These are phyloP conservation scores for Arctia plantaginis DNA, from an alignment of 2,888 invertebrate species.

Conservation along the genomic window DNA sequence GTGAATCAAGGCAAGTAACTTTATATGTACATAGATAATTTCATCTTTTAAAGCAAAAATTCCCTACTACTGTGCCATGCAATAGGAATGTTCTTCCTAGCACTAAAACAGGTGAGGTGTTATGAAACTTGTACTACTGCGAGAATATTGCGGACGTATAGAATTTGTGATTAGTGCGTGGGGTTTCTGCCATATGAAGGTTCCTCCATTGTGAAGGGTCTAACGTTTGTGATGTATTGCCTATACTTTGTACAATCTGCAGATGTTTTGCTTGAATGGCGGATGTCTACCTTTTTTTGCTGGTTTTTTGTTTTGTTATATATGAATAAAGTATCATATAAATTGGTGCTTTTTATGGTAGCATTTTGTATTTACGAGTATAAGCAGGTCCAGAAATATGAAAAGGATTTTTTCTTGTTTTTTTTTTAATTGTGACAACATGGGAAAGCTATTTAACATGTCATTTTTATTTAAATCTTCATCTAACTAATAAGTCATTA, in stretches of 20 bases:
- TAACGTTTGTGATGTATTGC: constrained; percentile 25
- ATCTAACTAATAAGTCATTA: no score
- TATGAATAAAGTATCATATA: not conserved
- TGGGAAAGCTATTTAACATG: no score
- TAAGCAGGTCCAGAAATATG: no score
- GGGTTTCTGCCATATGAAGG: constrained; percentile 14
- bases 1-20: no score
- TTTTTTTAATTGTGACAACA: no score
- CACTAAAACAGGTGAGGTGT: no score
- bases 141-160: constrained; percentile 32
- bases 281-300: not conserved
- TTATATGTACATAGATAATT: no score
- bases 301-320: constrained; percentile 1
- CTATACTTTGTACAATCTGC: constrained; percentile 21
- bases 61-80: not conserved
- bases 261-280: constrained; percentile 11
- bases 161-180: constrained; percentile 25
- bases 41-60: not conserved
- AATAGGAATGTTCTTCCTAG: not conserved
- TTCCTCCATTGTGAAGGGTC: constrained; percentile 24
- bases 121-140: constrained; percentile 12
- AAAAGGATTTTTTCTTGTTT: no score
- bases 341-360: not conserved
- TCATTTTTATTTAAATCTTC: no score
- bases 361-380: not conserved